Percentiles rank a stretch among this genome's conserved stretches.
Conservation (phyloP, 2,797 vertebrate species). For the Artibeus lituratus region DNA sequence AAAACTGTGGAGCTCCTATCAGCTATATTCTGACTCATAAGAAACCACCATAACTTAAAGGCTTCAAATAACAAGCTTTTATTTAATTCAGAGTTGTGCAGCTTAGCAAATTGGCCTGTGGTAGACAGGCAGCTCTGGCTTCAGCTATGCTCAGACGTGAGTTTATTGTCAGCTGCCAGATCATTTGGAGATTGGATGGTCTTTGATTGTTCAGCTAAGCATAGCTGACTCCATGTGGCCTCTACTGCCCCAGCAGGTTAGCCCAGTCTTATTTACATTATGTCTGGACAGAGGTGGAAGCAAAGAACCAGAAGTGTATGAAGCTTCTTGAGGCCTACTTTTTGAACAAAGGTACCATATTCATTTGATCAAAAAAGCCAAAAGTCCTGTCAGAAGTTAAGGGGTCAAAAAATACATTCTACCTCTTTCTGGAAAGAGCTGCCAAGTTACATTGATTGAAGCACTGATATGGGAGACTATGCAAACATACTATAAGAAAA, state of each 20-base stretch:
- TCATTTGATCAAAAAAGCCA: background rate
- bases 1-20: background rate
- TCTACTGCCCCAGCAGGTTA: background rate
- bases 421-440: background rate
- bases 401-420: background rate
- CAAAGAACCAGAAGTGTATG: background rate
- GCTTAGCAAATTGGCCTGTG: background rate
- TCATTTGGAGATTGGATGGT: background rate
- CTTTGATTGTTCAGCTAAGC: background rate
- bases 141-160: background rate
- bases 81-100: background rate
- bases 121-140: background rate
- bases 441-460: background rate
- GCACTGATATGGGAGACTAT: background rate
- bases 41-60: background rate
- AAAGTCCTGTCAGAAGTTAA: background rate
- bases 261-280: background rate
- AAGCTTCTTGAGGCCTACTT: background rate
- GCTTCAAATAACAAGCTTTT: background rate
- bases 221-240: background rate
- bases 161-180: background rate
- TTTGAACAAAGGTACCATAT: background rate
- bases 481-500: background rate
- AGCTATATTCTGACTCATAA: background rate
- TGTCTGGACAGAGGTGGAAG: background rate